Conservation (phyloP, 2,888 invertebrate species). For the Fragum sueziense region DNA sequence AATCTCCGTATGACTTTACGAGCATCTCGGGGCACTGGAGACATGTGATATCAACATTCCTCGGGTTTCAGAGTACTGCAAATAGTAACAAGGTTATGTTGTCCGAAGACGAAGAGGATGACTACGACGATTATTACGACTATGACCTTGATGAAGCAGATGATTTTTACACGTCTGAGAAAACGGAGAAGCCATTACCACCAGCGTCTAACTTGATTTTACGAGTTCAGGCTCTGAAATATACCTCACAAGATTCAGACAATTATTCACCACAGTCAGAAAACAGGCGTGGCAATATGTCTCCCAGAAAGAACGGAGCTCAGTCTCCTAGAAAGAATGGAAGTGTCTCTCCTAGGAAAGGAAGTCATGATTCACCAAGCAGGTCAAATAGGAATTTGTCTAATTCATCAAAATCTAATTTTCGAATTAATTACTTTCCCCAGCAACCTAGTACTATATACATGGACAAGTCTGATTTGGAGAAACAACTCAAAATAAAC, state of each 20-base stretch:
- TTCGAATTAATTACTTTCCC: slow-evolving; percentile 49
- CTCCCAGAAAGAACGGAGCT: slow-evolving; percentile 38
- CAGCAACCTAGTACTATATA: slow-evolving; percentile 71
- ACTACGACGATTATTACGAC: slow-evolving; percentile 43
- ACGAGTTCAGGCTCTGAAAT: slow-evolving; percentile 66
- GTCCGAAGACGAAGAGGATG: slow-evolving; percentile 39
- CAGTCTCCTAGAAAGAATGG: slow-evolving; percentile 41
- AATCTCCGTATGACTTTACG: slow-evolving; percentile 40
- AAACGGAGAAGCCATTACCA: slow-evolving; percentile 45
- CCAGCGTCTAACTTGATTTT: slow-evolving; percentile 66
- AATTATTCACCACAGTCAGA: slow-evolving; percentile 12
- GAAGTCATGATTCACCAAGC: slow-evolving; percentile 39
- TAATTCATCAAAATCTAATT: slow-evolving; percentile 29
- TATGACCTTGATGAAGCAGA: slow-evolving; percentile 34
- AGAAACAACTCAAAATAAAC: slow-evolving; percentile 57
- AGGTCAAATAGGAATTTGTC: slow-evolving; percentile 34
- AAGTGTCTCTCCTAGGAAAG: slow-evolving; percentile 36
- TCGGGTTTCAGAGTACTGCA: slow-evolving; percentile 19
- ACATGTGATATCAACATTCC: slow-evolving; percentile 10
- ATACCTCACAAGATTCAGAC: slow-evolving; percentile 40
- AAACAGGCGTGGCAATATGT: slow-evolving; percentile 15
- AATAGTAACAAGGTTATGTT: slow-evolving; percentile 27
- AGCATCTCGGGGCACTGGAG: slow-evolving; percentile 52
- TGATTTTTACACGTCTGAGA: slow-evolving; percentile 38
- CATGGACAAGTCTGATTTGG: slow-evolving; percentile 68